Evolutionary conservation across 2,113 vertebrate genomes (phyloP).

Genomic region (Vidua macroura): DNA sequence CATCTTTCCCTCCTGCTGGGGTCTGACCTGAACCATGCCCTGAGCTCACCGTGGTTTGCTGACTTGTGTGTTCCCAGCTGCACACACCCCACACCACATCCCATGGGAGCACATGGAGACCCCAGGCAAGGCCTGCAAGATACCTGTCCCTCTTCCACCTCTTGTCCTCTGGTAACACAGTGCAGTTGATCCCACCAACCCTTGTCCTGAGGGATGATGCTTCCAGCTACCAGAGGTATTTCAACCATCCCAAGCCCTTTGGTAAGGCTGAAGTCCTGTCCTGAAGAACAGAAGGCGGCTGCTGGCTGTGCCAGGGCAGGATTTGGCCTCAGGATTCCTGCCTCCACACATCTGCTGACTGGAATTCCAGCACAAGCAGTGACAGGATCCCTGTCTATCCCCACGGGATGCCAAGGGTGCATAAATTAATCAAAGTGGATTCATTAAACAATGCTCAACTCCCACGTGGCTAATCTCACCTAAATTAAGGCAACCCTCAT

Average conservation of each 20-base stretch:
- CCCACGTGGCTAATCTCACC: not conserved
- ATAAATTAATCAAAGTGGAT: not conserved
- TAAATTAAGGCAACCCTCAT: not conserved
- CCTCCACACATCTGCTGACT: not conserved
- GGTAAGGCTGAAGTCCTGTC: not conserved
- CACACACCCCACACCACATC: not conserved
- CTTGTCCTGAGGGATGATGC: not conserved
- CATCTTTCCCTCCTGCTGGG: not conserved
- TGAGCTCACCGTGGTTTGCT: not conserved
- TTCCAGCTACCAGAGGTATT: not conserved
- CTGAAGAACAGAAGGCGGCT: not conserved
- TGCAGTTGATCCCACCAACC: not conserved
- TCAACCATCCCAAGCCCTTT: not conserved
- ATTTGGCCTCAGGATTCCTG: not conserved
- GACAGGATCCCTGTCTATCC: not conserved
- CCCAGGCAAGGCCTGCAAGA: not conserved
- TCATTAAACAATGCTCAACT: conserved; percentile 23
- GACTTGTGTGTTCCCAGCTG: not conserved
- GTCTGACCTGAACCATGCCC: not conserved
- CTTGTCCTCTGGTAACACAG: not conserved
- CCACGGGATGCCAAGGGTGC: not conserved
- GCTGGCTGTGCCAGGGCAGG: not conserved
- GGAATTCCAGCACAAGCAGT: not conserved
- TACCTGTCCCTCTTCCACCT: not conserved
- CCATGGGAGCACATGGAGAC: not conserved